These are phyloP conservation scores for Phenganax marumi DNA, from an alignment of 92 coral and sea anemone species.

Conservation along the genomic window DNA sequence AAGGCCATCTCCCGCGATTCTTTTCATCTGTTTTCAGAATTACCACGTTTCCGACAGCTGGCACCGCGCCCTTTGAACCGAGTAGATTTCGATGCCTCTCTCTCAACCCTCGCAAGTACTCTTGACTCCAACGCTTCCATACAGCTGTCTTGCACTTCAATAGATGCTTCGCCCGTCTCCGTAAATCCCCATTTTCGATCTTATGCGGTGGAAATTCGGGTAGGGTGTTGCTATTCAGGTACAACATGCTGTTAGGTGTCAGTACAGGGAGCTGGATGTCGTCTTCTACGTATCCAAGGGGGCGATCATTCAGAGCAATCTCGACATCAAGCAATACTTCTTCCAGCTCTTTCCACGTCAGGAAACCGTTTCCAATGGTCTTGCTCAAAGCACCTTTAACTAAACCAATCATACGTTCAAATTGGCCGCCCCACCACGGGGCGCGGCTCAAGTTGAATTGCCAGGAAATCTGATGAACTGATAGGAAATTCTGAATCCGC, in stretches of 20 bases:
- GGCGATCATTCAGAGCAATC: background rate
- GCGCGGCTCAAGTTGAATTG: constrained; percentile 3
- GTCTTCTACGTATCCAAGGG: constrained; percentile 11
- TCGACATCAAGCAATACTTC: constrained; percentile 11
- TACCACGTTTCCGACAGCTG: background rate
- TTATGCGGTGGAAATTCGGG: background rate
- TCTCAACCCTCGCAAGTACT: constrained; percentile 6
- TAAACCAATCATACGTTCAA: too few species aligned
- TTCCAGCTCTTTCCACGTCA: background rate
- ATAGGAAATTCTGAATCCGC: background rate
- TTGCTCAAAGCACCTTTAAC: too few species aligned
- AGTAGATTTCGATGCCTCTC: too few species aligned
- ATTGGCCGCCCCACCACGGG: constrained; percentile 12
- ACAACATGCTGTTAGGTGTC: background rate
- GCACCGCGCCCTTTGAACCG: too few species aligned
- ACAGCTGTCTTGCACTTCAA: background rate
- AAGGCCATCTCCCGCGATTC: constrained; percentile 1
- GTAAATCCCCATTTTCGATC: background rate
- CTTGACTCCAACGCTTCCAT: background rate
- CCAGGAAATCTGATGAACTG: background rate
- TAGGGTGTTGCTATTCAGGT: background rate
- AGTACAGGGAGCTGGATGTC: constrained; percentile 8
- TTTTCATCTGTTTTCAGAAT: background rate
- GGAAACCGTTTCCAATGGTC: background rate
- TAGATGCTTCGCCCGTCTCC: background rate